Conservation (phyloP, 2,888 invertebrate species). For the Eutolmus rufibarbis region DNA sequence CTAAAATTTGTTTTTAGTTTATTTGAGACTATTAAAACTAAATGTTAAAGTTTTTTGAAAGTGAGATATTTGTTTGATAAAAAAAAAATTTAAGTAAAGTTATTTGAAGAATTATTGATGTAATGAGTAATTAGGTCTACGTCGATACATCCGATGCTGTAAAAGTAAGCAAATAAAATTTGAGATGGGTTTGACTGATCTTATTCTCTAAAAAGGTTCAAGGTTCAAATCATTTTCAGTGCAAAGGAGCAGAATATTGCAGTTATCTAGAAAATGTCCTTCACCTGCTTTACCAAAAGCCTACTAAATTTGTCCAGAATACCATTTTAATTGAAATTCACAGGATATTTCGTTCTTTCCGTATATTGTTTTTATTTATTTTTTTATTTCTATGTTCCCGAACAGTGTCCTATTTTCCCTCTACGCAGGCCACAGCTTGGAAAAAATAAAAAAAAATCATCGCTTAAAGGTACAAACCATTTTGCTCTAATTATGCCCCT, state of each 20-base stretch:
- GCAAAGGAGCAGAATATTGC: neutral
- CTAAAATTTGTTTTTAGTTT: no score
- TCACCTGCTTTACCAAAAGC: neutral
- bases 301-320: neutral
- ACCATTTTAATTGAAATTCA: neutral
- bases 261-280: neutral
- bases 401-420: neutral
- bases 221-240: neutral
- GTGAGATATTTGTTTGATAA: no score
- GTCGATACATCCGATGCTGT: no score
- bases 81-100: no score
- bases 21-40: no score
- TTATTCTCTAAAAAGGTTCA: neutral
- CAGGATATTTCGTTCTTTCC: neutral
- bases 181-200: neutral
- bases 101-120: no score
- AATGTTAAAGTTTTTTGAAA: no score
- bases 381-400: neutral
- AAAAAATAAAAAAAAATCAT: neutral
- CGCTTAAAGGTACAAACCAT: neutral
- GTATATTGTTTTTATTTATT: neutral
- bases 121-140: no score
- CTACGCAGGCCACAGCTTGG: neutral
- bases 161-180: neutral
- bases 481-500: neutral